Percentiles rank a stretch among this genome's conserved stretches.
Evolutionary conservation across 2,888 invertebrate genomes (phyloP).

Genomic region (Lordiphosa fenestrarum): DNA sequence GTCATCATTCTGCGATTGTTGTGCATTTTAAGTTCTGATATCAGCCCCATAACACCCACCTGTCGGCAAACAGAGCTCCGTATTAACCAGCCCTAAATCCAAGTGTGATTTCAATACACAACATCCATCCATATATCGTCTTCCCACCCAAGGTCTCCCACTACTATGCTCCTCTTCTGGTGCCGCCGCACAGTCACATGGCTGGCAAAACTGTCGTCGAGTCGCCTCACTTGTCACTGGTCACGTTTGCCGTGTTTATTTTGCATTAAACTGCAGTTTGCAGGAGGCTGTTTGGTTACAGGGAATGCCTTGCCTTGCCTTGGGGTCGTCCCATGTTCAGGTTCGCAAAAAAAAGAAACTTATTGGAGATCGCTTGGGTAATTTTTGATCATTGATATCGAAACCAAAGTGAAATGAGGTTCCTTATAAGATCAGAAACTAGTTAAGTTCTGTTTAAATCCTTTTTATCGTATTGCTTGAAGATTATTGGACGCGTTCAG

Average conservation of each 20-base stretch:
- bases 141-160: background rate
- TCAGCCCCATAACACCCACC: constrained; percentile 26
- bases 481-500: no score
- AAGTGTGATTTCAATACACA: background rate
- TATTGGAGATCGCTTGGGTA: no score
- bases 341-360: no score
- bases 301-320: no score
- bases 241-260: constrained; percentile 51
- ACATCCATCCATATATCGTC: no score
- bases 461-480: no score
- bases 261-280: constrained; percentile 35
- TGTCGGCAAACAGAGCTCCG: constrained; percentile 24
- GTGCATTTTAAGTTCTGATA: constrained; percentile 34
- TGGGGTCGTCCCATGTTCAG: no score
- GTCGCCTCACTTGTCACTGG: constrained; percentile 39
- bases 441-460: no score
- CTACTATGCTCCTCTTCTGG: background rate
- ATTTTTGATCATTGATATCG: no score
- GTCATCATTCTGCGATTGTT: constrained; percentile 5
- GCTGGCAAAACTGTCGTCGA: constrained; percentile 40
- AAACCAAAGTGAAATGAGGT: no score
- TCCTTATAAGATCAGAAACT: no score
- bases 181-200: constrained; percentile 22
- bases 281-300: constrained; percentile 12
- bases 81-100: background rate